Evolutionary conservation across 2,113 vertebrate species (phyloP), one percentile per base, ranked within the genome.

Genomic region (Ceyx melanurus): DNA sequence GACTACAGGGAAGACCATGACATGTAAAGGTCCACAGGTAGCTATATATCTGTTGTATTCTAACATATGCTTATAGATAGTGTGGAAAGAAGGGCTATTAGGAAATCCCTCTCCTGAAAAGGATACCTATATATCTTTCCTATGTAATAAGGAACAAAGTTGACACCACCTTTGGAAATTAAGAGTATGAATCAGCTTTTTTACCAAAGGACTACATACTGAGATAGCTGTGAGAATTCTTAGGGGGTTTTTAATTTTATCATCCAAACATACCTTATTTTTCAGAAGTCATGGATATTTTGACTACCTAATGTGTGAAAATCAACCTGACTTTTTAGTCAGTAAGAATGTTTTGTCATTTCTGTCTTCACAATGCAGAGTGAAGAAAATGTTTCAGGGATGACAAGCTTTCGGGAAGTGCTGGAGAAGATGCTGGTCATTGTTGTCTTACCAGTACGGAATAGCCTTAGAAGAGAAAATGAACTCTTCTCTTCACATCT

Each of bases 371-470:
- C 74, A 31, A 31, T 56, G 35, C 80, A 99, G 99, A 99, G 98
- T 16, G 99, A 99, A 94, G 99, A 99, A 97, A 99, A 99, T 92
- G 97, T 99, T 87, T 99, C 99, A 80, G 99, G 99, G 25, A 99
- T 99, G 98, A 99, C 99, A 25, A 99, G 99, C 91, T 99, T 99
- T 92, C 98, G 99, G 11, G 99, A 99, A 94, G 99, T 99, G 29
- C 94, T 99, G 74, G 99, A 99, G 94, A 99, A 99, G 94, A 99
- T 99, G 99, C 94, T 99, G 87, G 99, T 99, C 79, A 99, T 99
- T 81, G 99, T 99, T 82, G 99, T 99, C 77, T 97, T 99, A 25
- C 99, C 99, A 1, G 99, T 99, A 64, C 98, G 99, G 71, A 99
- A 99, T 88, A 99, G 98, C 87, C 97, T 99, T 64, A 98, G 99